A percentile compares a stretch with the other conserved stretches of the same genome.
Conservation (phyloP, 2,888 invertebrate genomes). For the Philereme transversata region DNA sequence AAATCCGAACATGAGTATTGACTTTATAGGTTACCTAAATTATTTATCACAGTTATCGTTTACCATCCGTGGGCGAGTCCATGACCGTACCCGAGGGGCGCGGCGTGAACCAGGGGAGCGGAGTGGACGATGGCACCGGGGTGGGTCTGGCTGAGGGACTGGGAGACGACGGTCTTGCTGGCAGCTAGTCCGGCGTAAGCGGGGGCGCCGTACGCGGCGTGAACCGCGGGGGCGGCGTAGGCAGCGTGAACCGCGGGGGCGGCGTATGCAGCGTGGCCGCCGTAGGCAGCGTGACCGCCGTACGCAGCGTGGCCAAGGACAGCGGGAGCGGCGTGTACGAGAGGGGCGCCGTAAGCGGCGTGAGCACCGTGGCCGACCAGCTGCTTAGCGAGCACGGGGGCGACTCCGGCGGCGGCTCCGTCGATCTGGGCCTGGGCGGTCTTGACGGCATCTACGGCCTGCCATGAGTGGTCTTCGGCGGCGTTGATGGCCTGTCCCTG, state of each 20-base stretch:
- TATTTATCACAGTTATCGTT: constrained; percentile 70
- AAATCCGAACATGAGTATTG: constrained; percentile 75
- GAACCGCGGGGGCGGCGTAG: constrained; percentile 40
- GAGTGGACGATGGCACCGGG: constrained; percentile 57
- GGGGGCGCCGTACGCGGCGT: constrained; percentile 36
- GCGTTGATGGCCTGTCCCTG: constrained; percentile 77
- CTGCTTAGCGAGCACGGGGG: constrained; percentile 75
- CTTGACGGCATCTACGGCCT: constrained; percentile 74
- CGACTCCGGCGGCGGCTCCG: constrained; percentile 76
- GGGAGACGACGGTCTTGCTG: constrained; percentile 53
- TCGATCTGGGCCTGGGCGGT: constrained; percentile 74
- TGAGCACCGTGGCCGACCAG: constrained; percentile 64
- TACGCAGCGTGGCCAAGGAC: constrained; percentile 44
- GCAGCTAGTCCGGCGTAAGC: constrained; percentile 22
- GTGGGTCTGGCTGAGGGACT: constrained; percentile 51
- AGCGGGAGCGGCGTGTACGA: constrained; percentile 44
- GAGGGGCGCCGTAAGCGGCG: constrained; percentile 75
- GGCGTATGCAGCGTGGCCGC: constrained; percentile 41
- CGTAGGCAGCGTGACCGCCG: constrained; percentile 47
- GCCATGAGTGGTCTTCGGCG: constrained; percentile 78
- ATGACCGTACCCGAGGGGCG: constrained; percentile 41
- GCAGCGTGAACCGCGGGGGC: constrained; percentile 48
- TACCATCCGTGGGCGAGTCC: constrained; percentile 70
- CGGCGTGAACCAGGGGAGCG: constrained; percentile 41
- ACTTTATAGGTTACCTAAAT: constrained; percentile 68